Base-by-base conservation (phyloP, 2,888 invertebrate species). In the Chrysomela aeneicollis region DNA sequence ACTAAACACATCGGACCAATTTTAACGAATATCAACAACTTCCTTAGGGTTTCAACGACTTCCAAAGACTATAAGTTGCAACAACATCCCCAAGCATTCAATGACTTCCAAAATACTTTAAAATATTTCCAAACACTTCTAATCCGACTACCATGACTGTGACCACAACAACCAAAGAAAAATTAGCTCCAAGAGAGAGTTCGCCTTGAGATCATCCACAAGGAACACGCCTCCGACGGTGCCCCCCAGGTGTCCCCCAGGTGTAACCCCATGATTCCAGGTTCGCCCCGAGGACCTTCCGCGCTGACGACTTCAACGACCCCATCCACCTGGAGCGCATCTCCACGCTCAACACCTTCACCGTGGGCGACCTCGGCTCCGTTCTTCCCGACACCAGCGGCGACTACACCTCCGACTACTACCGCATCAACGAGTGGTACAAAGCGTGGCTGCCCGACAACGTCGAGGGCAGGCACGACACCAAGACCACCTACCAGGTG, bases 391-490 rank as follows among this genome's bases (percentile, higher is more conserved):
- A 89, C 0, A 91, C 91, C 4, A 93, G 94, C 51, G 87, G 88
- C 68, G 98, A 98, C 83, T 98, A 98, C 79, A 93, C 96, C 0
- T 91, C 92, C 0, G 94, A 95, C 76, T 90, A 90, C 75, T 98
- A 96, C 81, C 88, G 94, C 70, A 95, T 91, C 50, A 97, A 97
- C 80, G 95, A 97, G 80, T 97, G 97, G 97, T 97, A 95, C 79
- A 90, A 88, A 71, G 84, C 87, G 52, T 98, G 97, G 96, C 83
- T 98, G 70, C 97, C 98, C 0, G 97, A 98, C 80, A 86, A 89
- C 73, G 92, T 94, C 0, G 82, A 80, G 0, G 88, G 90, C 59
- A 85, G 94, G 63, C 95, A 96, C 78, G 96, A 95, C 79, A 94
- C 95, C 0, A 94, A 97, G 84, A 93, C 94, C 6, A 95, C 95